Conservation (phyloP, 2,113 vertebrate species). For the Vanacampus margaritifer region DNA sequence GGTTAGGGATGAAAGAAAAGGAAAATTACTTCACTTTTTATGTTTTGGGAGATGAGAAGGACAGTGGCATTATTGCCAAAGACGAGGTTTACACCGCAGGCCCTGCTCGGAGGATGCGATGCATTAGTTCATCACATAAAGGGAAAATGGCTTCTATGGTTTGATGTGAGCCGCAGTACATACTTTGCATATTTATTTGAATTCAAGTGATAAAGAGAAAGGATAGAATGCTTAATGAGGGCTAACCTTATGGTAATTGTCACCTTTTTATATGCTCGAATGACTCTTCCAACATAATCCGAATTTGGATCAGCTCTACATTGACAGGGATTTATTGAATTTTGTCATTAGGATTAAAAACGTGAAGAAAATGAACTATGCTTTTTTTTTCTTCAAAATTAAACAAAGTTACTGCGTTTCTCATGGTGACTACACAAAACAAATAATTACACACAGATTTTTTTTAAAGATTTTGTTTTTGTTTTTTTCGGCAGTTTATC, state of each 20-base stretch:
- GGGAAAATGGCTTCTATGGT: not conserved
- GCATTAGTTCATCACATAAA: not conserved
- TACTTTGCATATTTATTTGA: constrained; percentile 20
- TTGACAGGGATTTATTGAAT: not conserved
- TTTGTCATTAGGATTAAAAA: constrained; percentile 15
- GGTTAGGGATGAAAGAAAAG: constrained; percentile 3
- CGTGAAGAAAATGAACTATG: not conserved
- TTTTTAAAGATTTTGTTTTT: too few species aligned
- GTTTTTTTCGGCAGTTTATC: too few species aligned
- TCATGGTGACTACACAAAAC: too few species aligned
- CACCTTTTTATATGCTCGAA: not conserved
- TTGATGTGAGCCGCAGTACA: not conserved
- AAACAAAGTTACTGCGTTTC: not conserved
- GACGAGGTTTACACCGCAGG: not conserved
- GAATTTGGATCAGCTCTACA: not conserved
- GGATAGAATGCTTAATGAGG: constrained; percentile 23
- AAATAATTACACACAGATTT: too few species aligned
- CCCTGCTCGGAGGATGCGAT: not conserved
- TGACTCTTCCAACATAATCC: not conserved
- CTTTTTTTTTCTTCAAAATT: not conserved
- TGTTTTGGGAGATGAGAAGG: constrained; percentile 6
- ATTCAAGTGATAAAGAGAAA: constrained; percentile 27
- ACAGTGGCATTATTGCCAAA: constrained; percentile 18
- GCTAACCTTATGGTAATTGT: constrained; percentile 30
- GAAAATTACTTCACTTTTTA: constrained; percentile 26